phyloP scores from a whole-genome alignment of 2,113 vertebrate species.

The Brienomyrus brachyistius region DNA sequence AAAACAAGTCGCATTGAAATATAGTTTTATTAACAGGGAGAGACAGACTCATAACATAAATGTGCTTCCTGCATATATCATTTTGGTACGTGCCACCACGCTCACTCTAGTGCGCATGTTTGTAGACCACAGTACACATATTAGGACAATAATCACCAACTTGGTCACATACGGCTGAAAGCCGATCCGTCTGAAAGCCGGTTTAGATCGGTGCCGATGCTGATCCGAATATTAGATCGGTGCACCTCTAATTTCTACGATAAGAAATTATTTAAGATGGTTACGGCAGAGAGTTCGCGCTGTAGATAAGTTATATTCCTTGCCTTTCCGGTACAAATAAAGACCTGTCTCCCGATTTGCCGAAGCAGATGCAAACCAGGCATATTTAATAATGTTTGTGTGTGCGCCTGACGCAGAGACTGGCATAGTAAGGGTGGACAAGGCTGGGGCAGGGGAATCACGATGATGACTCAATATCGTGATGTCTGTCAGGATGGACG shows the following conservation, averaged over 20 bases:
- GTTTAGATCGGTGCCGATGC: too few species aligned
- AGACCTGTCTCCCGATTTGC: neutral
- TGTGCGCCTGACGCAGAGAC: neutral
- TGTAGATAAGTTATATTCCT: neutral
- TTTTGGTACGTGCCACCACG: too few species aligned
- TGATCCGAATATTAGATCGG: too few species aligned
- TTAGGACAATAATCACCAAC: too few species aligned
- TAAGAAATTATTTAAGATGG: neutral
- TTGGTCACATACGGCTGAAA: too few species aligned
- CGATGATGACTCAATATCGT: neutral
- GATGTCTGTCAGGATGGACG: neutral
- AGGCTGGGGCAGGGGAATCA: neutral
- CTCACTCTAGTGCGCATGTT: too few species aligned
- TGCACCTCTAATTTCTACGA: neutral
- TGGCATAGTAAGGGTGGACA: neutral
- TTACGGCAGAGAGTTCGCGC: neutral
- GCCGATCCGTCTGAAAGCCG: too few species aligned
- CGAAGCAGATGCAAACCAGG: neutral
- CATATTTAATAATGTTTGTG: neutral
- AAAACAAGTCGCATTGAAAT: too few species aligned
- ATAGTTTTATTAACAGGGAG: too few species aligned
- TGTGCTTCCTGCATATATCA: too few species aligned
- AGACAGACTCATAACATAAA: too few species aligned
- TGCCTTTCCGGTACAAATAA: neutral
- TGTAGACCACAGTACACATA: too few species aligned